Evolutionary conservation across 2,888 invertebrate species (phyloP).

Genomic region (Holacanthella duospinosa): DNA sequence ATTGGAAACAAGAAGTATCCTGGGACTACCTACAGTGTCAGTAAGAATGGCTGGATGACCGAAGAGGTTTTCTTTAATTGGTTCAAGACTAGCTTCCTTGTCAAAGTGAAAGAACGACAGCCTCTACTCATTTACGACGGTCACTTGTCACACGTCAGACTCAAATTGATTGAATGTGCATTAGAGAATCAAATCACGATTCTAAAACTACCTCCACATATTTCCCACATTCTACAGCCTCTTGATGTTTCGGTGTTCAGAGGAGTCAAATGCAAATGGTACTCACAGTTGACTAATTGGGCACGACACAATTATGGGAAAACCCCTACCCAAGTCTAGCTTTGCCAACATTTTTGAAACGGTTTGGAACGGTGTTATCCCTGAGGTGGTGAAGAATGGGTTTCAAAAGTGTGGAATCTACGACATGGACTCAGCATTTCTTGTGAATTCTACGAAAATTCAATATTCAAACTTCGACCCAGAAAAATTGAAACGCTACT

Average conservation of each 20-base stretch:
- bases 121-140: constrained; percentile 12
- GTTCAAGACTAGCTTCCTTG: constrained; percentile 13
- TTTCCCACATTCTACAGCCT: constrained; percentile 1
- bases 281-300: background rate
- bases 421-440: background rate
- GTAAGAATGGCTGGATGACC: constrained; percentile 21
- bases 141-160: constrained; percentile 17
- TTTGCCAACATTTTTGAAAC: background rate
- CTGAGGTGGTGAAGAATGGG: background rate
- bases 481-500: background rate
- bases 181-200: constrained; percentile 12
- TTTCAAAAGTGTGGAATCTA: background rate
- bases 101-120: background rate
- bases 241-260: background rate
- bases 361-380: background rate
- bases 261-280: background rate
- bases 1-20: constrained; percentile 9
- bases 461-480: background rate
- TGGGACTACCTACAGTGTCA: constrained; percentile 11
- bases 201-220: constrained; percentile 15
- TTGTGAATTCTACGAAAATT: background rate
- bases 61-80: constrained; percentile 13
- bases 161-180: constrained; percentile 11
- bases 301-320: background rate
- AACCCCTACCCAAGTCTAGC: background rate